Percentiles rank a stretch among this genome's conserved stretches.
phyloP scores from a whole-genome alignment of 2,888 invertebrate species.

The Cryptus viduatorius region DNA sequence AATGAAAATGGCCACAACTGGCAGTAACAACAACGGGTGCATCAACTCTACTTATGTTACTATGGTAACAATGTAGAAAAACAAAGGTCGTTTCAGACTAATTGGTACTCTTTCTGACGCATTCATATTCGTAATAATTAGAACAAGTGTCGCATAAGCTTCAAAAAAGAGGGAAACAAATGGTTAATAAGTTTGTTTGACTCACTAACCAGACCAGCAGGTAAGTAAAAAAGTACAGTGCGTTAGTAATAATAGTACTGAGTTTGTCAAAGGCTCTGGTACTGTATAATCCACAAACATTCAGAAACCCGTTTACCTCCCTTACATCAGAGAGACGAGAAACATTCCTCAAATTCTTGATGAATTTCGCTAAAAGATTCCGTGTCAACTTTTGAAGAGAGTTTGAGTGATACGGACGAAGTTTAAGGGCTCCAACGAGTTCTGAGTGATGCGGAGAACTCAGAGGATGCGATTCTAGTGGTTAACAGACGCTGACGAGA shows the following conservation, averaged over 20 bases:
- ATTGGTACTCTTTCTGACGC: no score
- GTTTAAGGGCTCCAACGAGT: not conserved
- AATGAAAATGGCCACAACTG: no score
- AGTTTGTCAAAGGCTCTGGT: not conserved
- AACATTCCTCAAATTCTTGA: not conserved
- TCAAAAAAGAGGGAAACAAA: not conserved
- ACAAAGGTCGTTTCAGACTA: no score
- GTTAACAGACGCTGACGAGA: not conserved
- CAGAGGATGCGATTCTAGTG: not conserved
- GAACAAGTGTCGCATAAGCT: no score
- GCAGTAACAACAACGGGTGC: no score
- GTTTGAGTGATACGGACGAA: no score
- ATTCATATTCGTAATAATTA: no score
- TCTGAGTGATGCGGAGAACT: not conserved
- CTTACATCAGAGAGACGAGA: not conserved
- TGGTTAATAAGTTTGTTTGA: not conserved
- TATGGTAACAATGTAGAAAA: no score
- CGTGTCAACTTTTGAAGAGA: not conserved
- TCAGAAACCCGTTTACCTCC: not conserved
- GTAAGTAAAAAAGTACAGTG: not conserved
- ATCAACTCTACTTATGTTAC: no score
- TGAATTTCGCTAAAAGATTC: not conserved
- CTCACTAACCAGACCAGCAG: not conserved
- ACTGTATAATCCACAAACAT: not conserved
- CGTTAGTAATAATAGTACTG: not conserved